Conservation (phyloP, 2,113 vertebrate genomes). For the Heteronetta atricapilla region DNA sequence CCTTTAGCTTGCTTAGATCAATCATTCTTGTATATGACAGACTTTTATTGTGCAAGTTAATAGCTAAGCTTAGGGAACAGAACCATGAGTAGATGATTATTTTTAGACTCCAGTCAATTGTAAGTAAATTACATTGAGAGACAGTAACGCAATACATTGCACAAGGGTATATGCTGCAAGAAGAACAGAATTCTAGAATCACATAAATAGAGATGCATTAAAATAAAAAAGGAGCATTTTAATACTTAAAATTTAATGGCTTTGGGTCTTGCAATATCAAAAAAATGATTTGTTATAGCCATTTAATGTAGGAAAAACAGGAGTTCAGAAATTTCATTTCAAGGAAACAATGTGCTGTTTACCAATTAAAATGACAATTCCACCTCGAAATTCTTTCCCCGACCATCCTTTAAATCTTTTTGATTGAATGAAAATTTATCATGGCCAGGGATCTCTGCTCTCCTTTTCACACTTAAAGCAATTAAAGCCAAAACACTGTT, state of each 20-base stretch:
- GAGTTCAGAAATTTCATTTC: not conserved
- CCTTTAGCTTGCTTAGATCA: slow-evolving; percentile 33
- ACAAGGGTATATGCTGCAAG: not conserved
- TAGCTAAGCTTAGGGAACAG: slow-evolving; percentile 26
- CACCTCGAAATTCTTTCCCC: not conserved
- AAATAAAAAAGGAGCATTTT: not conserved
- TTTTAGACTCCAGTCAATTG: slow-evolving; percentile 46
- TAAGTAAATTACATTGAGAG: slow-evolving; percentile 21
- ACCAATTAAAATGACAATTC: not conserved
- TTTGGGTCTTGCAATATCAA: not conserved
- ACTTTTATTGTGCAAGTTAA: slow-evolving; percentile 22
- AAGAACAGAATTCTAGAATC: not conserved
- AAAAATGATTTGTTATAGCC: not conserved
- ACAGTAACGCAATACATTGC: not conserved
- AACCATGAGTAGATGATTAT: slow-evolving; percentile 27
- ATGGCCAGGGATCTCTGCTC: not conserved
- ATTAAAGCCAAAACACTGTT: not conserved
- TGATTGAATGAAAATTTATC: not conserved
- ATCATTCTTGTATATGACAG: slow-evolving; percentile 50
- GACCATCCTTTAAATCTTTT: not conserved
- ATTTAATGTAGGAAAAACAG: not conserved
- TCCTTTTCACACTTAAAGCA: not conserved
- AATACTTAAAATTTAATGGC: not conserved
- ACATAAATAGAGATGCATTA: not conserved
- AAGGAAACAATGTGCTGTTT: not conserved